Base-by-base conservation (phyloP, 2,113 vertebrate species). In the Periophthalmodon schlosseri region DNA sequence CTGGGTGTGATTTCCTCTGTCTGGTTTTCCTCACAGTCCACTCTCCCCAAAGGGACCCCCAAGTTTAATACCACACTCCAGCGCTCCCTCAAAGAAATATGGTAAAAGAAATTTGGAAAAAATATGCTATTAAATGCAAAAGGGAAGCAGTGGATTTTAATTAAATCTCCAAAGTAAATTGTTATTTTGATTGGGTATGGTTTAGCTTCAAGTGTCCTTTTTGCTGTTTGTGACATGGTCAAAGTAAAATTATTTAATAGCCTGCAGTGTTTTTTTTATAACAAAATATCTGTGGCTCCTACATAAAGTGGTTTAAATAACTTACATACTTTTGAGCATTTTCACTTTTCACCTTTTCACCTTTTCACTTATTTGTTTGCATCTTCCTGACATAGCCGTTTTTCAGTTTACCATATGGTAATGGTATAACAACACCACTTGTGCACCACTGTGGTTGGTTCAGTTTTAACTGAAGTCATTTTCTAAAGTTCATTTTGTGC, bases 1-100 rank as follows among this genome's bases (percentile, higher is more conserved):
- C 83, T 92, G 90, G 91, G 91, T 91, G 85, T 88, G 87, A 91
- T 89, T 92, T 92, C 86, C 86, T 91, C 88, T 91, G 88, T 91
- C 88, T 90, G 90, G 84, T 87, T 94, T 91, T 81, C 92, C 93
- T 91, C 91, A 78, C 85, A 91, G 90, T 76, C 90, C 92, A 70
- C 89, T 83, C 91, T 88, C 92, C 91, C 93, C 92, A 70, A 21
- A 79, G 81, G 91, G 91, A 92, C 92, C 91, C 88, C 80, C 63
- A 44, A 69, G 83, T 88, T 80, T 81, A 74, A 90, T 92, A 86
- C 84, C 81, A 85, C 65, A 66, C 28, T 3, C 14, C 0, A 9
- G 60, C 15, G 16, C 80, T 81, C 52, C 69, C 66, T 83, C 74
- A 83, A 68, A 81, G 72, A 58, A 70, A 82, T 60, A 72, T 44